Conservation (phyloP, 2,113 vertebrate species). For the Archilochus colubris region DNA sequence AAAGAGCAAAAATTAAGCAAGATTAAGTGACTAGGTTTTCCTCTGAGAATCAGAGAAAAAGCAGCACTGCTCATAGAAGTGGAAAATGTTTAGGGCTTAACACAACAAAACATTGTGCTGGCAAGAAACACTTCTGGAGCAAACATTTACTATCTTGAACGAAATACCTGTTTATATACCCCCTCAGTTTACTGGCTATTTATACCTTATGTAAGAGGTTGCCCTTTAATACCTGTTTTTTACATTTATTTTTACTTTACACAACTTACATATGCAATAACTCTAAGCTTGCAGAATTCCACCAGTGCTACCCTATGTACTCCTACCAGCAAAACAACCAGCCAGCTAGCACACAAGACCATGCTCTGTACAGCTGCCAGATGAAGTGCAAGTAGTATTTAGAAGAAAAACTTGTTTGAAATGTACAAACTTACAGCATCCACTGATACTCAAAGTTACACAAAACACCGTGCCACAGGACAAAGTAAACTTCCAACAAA, state of each 20-base stretch:
- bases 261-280: neutral
- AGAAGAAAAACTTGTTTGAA: neutral
- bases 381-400: neutral
- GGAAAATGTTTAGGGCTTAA: neutral
- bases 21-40: neutral
- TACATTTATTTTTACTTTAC: neutral
- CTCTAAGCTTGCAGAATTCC: neutral
- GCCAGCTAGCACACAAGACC: neutral
- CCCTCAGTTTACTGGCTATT: neutral
- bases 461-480: neutral
- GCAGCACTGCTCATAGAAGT: neutral
- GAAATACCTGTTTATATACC: neutral
- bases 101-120: neutral
- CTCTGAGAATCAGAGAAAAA: neutral
- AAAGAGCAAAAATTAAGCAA: neutral
- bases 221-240: neutral
- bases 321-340: neutral
- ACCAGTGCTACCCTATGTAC: neutral
- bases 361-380: neutral
- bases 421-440: neutral
- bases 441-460: neutral
- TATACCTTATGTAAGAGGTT: neutral
- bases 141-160: neutral
- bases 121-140: neutral
- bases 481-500: neutral